Percentiles rank a stretch among this genome's conserved stretches.
Conservation (phyloP, 2,797 vertebrate species). For the Sebastes alutus region DNA sequence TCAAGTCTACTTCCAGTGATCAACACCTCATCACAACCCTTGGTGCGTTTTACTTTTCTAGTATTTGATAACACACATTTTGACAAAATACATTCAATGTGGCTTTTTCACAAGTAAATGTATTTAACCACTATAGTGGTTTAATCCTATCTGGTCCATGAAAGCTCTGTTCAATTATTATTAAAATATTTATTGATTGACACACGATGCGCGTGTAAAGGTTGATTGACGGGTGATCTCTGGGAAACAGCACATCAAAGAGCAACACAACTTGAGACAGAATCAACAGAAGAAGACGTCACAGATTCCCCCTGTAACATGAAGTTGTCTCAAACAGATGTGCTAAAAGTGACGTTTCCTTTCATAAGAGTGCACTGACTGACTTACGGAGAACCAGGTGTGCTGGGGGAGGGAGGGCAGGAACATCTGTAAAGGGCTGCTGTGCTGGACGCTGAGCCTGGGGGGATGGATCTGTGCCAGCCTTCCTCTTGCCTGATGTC, state of each 20-base stretch:
- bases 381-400: constrained; percentile 59
- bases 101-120: no score
- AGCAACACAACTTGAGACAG: background rate
- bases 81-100: background rate
- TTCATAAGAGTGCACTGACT: background rate
- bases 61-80: no score
- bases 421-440: constrained; percentile 47
- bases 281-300: background rate
- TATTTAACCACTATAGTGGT: no score
- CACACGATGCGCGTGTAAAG: background rate
- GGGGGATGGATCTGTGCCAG: constrained; percentile 22
- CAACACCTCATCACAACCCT: no score
- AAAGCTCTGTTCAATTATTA: no score
- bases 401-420: background rate
- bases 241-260: background rate
- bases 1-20: no score
- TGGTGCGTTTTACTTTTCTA: no score
- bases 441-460: constrained; percentile 10
- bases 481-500: constrained; percentile 47
- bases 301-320: background rate
- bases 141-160: no score
- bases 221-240: background rate
- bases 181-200: no score
- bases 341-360: background rate
- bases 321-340: background rate